These are phyloP conservation scores for Mesorhabditis sp. DNA, from an alignment of 2,888 invertebrate genomes.

Conservation along the genomic window DNA sequence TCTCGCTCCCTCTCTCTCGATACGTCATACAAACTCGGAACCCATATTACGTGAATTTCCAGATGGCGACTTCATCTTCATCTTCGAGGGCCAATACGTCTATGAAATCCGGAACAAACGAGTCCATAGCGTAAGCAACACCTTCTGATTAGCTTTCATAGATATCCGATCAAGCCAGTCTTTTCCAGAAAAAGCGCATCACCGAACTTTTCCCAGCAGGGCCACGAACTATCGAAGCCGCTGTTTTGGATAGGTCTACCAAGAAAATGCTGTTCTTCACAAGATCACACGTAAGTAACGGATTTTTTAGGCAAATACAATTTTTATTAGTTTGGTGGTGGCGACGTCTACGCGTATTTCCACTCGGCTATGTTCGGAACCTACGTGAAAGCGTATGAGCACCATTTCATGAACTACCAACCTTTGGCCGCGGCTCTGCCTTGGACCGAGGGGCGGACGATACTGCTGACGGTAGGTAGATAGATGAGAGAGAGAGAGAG, in stretches of 20 bases:
- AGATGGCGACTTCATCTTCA: too few species aligned
- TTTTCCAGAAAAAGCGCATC: not conserved
- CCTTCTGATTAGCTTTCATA: too few species aligned
- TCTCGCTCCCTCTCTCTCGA: too few species aligned
- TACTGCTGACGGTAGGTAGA: not conserved
- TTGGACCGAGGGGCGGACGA: not conserved
- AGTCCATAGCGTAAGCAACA: too few species aligned
- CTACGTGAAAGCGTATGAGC: not conserved
- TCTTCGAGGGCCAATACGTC: too few species aligned
- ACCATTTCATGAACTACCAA: not conserved
- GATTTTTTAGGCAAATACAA: not conserved
- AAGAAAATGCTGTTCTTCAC: not conserved
- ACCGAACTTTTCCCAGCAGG: not conserved
- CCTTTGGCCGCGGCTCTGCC: not conserved
- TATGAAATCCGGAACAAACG: too few species aligned
- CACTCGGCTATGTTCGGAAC: not conserved
- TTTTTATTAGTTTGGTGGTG: not conserved
- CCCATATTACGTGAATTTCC: too few species aligned
- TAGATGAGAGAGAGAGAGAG: too few species aligned
- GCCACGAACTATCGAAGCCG: not conserved
- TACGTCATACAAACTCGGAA: too few species aligned
- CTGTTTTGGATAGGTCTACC: not conserved
- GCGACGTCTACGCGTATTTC: not conserved
- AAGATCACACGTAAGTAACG: not conserved
- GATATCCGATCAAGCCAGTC: too few species aligned